These are phyloP conservation scores for Sparidentex hasta DNA, from an alignment of 2,797 vertebrate genomes.

Conservation along the genomic window DNA sequence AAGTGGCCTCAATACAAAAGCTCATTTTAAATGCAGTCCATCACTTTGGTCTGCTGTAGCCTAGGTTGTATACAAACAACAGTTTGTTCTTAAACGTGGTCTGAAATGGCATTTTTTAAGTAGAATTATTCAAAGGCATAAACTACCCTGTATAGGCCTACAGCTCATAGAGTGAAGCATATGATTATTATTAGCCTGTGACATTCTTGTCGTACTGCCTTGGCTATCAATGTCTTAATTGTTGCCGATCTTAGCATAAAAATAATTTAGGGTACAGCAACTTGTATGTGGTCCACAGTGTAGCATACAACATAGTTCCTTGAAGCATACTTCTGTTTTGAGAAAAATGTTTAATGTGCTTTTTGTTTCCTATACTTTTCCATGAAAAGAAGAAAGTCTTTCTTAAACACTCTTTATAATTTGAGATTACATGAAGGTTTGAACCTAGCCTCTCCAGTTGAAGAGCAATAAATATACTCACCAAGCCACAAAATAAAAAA, in stretches of 20 bases:
- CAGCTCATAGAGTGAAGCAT: not conserved
- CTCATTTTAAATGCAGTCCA: not conserved
- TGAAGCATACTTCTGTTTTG: too few species aligned
- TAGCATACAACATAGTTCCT: not conserved
- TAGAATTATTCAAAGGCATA: not conserved
- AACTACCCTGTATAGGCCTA: not conserved
- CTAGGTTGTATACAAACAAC: not conserved
- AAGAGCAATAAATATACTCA: not conserved
- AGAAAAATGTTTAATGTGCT: not conserved
- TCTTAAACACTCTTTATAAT: not conserved
- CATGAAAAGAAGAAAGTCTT: not conserved
- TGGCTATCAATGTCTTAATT: conserved; percentile 26
- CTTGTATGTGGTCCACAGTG: not conserved
- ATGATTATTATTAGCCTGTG: conserved; percentile 25
- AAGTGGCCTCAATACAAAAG: not conserved
- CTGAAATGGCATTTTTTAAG: not conserved
- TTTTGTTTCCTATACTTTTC: not conserved
- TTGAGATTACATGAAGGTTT: not conserved
- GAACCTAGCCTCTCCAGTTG: not conserved
- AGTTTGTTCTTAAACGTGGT: not conserved
- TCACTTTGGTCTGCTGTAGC: not conserved
- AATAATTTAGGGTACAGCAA: not conserved
- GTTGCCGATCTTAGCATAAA: conserved; percentile 8
- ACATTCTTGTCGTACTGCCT: conserved; percentile 14
- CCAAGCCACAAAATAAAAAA: not conserved